Evolutionary conservation across 1,140 invertebrate species (phyloP), one percentile per base, ranked within the genome.

Genomic region (Pseudomyrmex sp.): DNA sequence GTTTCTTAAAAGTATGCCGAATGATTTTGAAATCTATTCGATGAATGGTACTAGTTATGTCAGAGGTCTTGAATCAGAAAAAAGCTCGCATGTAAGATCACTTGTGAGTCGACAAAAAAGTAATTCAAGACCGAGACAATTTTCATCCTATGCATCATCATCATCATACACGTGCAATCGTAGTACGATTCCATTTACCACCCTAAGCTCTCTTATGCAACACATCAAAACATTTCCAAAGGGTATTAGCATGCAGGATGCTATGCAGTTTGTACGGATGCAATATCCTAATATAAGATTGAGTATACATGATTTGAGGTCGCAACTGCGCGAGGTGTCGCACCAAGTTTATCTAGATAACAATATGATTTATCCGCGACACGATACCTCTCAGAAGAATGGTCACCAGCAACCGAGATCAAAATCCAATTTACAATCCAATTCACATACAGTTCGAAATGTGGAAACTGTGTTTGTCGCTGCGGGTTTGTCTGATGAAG

Each of bases 41-140:
- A 5, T 9, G 0, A 63, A 89, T 18, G 76, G 77, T n/a, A n/a
- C 10, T 1, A 2, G 82, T 20, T 87, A 84, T 8, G 79, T 89
- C 0, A 56, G 56, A 12, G 89, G 88, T 7, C 85, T 93, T 0
- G 74, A 87, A 0, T 77, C 87, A 1, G 83, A 91, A 2, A 91
- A 91, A 54, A 84, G 88, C 1, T 85, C 77, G 8, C 92, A 93
- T 15, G 80, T 93, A 7, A 90, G 84, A 20, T 75, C 85, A 0
- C 77, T 93, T 2, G 89, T 93, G 0, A 35, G 70, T 0, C 74
- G 79, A 7, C 93, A 93, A 52, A 91, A 73, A 54, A 0, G 1
- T 7, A 35, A 35, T 20, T 20, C 23, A 2, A 52, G 52, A 13
- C 15, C 20, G 8, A 82, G 59, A 63, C 10, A 1, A 1, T 9